These are phyloP conservation scores for Drosophila carrolli DNA, from an alignment of 1,140 invertebrate species.

Conservation along the genomic window DNA sequence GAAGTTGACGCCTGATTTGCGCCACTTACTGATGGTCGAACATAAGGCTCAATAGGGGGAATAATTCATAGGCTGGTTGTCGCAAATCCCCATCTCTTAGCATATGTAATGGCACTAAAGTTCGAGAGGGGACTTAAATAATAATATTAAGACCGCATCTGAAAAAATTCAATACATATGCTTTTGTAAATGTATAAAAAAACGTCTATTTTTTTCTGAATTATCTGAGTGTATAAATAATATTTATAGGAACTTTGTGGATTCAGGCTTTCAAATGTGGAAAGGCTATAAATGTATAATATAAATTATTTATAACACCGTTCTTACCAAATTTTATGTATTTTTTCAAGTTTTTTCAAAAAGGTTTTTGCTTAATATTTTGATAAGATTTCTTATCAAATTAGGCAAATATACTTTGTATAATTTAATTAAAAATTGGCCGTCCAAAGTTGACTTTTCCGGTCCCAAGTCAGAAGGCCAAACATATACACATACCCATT, in stretches of 20 bases:
- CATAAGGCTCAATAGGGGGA: conserved; percentile 16
- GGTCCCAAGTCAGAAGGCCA: conserved; percentile 64
- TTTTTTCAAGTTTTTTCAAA: neutral
- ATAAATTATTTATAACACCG: no score
- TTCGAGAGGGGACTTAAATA: neutral
- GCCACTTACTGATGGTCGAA: conserved; percentile 29
- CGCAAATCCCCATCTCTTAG: conserved; percentile 1
- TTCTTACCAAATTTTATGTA: no score
- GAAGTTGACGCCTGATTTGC: conserved; percentile 22
- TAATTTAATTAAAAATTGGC: conserved; percentile 78
- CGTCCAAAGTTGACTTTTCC: conserved; percentile 60
- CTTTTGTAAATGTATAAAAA: no score
- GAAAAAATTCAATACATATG: no score
- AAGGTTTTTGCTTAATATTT: neutral
- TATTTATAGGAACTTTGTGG: no score
- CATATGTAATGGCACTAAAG: conserved; percentile 1
- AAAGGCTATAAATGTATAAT: no score
- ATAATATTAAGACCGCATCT: neutral
- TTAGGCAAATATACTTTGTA: conserved; percentile 62
- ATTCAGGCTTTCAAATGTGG: no score
- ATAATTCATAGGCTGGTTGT: conserved; percentile 33
- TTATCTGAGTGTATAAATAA: no score
- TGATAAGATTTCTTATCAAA: conserved; percentile 21
- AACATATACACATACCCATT: conserved; percentile 24
- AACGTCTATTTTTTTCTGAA: no score